Conservation (phyloP, 1,140 invertebrate species). For the Habropoda laboriosa region DNA sequence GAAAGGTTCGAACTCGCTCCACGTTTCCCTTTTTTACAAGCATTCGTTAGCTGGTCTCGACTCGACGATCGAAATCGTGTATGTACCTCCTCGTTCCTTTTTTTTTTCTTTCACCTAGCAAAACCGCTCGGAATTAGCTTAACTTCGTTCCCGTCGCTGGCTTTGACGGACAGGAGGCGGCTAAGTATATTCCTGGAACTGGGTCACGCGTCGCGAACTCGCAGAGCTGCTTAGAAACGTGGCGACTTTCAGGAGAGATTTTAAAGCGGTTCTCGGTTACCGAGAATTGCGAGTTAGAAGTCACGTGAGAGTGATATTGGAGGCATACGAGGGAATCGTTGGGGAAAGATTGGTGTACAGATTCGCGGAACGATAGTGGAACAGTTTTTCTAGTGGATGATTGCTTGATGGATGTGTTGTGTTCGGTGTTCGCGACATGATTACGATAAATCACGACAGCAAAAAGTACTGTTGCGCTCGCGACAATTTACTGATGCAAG, state of each 20-base stretch:
- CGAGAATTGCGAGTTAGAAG: background rate
- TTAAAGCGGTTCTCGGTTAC: background rate
- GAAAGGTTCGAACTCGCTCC: conserved; percentile 6
- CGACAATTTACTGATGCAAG: too few relatives aligned
- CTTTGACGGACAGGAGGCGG: conserved; percentile 6
- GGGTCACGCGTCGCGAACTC: conserved; percentile 36
- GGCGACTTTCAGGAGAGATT: background rate
- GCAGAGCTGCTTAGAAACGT: background rate
- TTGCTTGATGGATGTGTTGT: too few relatives aligned
- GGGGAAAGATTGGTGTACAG: too few relatives aligned
- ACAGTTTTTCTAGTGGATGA: too few relatives aligned
- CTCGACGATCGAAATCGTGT: background rate
- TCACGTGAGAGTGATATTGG: background rate
- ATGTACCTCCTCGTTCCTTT: background rate
- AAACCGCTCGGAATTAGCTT: conserved; percentile 29
- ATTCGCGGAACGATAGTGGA: too few relatives aligned
- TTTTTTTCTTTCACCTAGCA: background rate
- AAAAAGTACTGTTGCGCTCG: too few relatives aligned
- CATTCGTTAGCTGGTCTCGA: conserved; percentile 26
- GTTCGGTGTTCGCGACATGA: too few relatives aligned
- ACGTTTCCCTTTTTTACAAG: conserved; percentile 30
- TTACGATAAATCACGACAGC: too few relatives aligned
- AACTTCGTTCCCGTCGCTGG: conserved; percentile 15
- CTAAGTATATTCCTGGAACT: conserved; percentile 53
- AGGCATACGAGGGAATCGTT: background rate